Evolutionary conservation across 2,888 invertebrate genomes (phyloP), one percentile per base, ranked within the genome.

Genomic region (Andrena dorsata): DNA sequence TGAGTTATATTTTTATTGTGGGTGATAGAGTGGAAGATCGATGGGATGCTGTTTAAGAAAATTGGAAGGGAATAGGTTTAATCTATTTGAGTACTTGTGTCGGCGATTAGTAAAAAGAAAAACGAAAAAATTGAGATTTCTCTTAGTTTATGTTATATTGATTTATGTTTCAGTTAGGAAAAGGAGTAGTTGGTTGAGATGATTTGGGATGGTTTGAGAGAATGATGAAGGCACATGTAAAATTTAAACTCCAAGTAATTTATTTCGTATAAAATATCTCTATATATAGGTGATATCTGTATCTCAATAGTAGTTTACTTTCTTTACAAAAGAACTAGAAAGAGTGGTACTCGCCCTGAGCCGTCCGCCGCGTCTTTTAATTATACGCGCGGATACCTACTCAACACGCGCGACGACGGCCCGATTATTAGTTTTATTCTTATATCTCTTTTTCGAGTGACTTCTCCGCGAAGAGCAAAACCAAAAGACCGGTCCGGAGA

Each of bases 251-350:
- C 78, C 81, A 87, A 76, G 81, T 88, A 82, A 89, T 92, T 91
- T 91, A 92, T 92, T 91, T 91, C 87, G 87, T 92, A 92, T 92
- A 92, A 92, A 92, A 92, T 92, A 92, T 92, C 88, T 92, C 81
- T 91, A 88, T 92, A 91, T 90, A 89, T 91, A 91, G 81, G 87
- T 82, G 86, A 90, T 90, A 90, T 90, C 88, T 90, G 84, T 91
- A 80, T 91, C 84, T 89, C 88, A 84, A 80, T 90, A 92, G 88
- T 91, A 90, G 84, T 90, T 90, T 88, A 89, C 74, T 92, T 91
- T 92, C 89, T 92, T 91, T 92, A 92, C 91, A 92, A 86, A 92
- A 86, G 58, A 84, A 89, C 89, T 90, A 92, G 89, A 90, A 89
- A 88, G 86, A 89, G 86, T 89, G 90, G 85, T 90, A 90, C 88